A percentile compares a stretch with the other conserved stretches of the same genome.
Conservation (phyloP, 2,797 vertebrate species). For the Gouania willdenowi region DNA sequence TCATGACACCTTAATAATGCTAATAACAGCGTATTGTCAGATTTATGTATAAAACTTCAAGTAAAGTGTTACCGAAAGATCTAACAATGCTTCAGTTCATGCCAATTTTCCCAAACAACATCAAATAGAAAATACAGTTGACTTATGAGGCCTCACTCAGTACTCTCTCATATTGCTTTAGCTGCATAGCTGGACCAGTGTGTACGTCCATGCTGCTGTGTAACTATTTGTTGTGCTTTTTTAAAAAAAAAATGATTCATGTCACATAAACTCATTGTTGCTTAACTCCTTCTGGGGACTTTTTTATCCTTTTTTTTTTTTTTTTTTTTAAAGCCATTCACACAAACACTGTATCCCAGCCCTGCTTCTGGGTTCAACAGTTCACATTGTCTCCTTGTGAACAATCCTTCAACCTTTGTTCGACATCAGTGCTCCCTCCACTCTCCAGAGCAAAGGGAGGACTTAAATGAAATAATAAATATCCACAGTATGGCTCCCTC, state of each 20-base stretch:
- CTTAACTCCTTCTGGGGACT: slow-evolving; percentile 52
- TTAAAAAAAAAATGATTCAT: slow-evolving; percentile 62
- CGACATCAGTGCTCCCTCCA: slow-evolving; percentile 53
- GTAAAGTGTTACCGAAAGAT: no score
- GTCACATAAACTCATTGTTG: slow-evolving; percentile 52
- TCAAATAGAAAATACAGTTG: slow-evolving; percentile 67
- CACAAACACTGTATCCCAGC: slow-evolving; percentile 8
- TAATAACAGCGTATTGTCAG: no score
- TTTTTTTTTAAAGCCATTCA: no score
- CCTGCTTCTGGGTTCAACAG: slow-evolving; percentile 58
- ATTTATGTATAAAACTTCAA: no score
- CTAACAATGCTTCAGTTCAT: slow-evolving; percentile 35
- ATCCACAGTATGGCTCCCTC: slow-evolving; percentile 65
- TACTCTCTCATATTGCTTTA: slow-evolving; percentile 42
- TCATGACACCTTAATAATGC: no score
- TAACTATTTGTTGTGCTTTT: slow-evolving; percentile 16
- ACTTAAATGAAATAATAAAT: slow-evolving; percentile 80
- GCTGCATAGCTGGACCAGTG: slow-evolving; percentile 39
- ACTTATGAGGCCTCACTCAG: slow-evolving; percentile 51
- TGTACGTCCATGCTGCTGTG: slow-evolving; percentile 28
- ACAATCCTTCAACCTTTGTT: slow-evolving; percentile 57
- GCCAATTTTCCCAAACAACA: slow-evolving; percentile 55
- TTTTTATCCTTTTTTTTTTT: slow-evolving; percentile 43
- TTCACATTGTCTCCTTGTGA: slow-evolving; percentile 66
- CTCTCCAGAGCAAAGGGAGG: slow-evolving; percentile 56